phyloP scores from a whole-genome alignment of 2,888 invertebrate species.

The Nipponacmea schrenckii region DNA sequence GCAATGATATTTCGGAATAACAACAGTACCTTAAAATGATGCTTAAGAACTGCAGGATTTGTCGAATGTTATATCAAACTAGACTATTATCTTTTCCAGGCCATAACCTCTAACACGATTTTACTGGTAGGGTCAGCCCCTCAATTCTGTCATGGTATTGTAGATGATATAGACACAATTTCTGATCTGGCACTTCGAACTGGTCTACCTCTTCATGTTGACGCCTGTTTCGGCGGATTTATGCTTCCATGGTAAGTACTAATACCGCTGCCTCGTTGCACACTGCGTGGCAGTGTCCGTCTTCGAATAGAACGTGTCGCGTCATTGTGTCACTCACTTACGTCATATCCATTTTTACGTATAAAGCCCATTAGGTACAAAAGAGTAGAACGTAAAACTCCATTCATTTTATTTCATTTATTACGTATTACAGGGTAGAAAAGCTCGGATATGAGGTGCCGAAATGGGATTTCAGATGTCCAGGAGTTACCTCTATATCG shows the following conservation, averaged over 20 bases:
- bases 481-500: constrained; percentile 63
- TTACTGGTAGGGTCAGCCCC: constrained; percentile 61
- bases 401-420: no score
- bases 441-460: constrained; percentile 61
- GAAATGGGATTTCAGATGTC: constrained; percentile 59
- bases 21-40: no score
- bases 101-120: constrained; percentile 60
- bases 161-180: constrained; percentile 62
- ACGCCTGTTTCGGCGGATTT: constrained; percentile 65
- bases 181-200: constrained; percentile 49
- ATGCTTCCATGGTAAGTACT: constrained; percentile 63
- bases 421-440: constrained; percentile 52
- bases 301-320: no score
- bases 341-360: no score
- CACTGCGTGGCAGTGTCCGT: no score
- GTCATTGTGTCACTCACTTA: no score
- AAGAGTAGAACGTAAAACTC: no score
- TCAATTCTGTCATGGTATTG: constrained; percentile 62
- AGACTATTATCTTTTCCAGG: constrained; percentile 35
- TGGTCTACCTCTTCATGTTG: constrained; percentile 61
- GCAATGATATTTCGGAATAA: constrained; percentile 21
- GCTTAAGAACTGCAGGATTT: no score
- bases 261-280: background rate
- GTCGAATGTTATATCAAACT: no score
- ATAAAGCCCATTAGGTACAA: no score